phyloP scores from a whole-genome alignment of 2,797 vertebrate species.

The Lacerta agilis region DNA sequence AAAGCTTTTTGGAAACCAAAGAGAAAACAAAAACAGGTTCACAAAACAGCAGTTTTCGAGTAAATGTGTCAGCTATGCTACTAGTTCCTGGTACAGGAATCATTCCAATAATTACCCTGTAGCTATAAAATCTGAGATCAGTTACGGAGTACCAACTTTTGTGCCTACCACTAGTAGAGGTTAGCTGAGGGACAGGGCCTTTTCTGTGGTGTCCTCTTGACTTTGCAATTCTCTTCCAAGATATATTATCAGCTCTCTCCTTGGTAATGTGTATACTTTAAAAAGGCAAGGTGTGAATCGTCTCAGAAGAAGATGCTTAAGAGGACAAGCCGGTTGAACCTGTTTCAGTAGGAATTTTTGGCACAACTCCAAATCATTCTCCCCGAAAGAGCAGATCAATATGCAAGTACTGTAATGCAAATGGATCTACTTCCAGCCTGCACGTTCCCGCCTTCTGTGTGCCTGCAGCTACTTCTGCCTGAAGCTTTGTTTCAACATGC shows the following conservation, averaged over 20 bases:
- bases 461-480: too few relatives aligned
- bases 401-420: too few relatives aligned
- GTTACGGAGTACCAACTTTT: too few relatives aligned
- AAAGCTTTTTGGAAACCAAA: not conserved
- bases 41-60: not conserved
- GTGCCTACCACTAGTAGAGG: too few relatives aligned
- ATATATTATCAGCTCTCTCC: too few relatives aligned
- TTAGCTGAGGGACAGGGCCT: not conserved
- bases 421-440: not conserved
- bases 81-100: too few relatives aligned
- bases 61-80: not conserved
- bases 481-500: not conserved
- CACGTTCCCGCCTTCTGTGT: not conserved
- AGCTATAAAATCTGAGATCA: not conserved
- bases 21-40: not conserved
- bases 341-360: not conserved
- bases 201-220: too few relatives aligned
- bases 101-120: not conserved
- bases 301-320: not conserved
- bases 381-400: not conserved
- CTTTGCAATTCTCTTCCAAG: too few relatives aligned
- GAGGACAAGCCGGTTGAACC: not conserved
- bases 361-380: not conserved
- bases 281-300: not conserved
- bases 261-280: not conserved